phyloP scores from a whole-genome alignment of 2,888 invertebrate genomes.

The Dryobotodes eremita region DNA sequence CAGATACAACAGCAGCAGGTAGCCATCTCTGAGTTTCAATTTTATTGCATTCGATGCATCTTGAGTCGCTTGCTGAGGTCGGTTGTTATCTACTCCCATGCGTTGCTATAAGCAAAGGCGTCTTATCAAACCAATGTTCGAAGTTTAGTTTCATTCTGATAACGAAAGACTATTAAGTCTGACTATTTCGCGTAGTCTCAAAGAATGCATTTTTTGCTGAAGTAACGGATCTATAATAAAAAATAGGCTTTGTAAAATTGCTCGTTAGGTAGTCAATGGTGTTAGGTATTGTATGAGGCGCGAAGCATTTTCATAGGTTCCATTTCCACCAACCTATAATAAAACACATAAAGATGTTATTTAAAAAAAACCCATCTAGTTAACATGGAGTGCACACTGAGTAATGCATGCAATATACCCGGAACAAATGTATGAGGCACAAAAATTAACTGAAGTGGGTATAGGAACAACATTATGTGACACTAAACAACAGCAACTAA shows the following conservation, averaged over 20 bases:
- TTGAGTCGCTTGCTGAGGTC: not conserved
- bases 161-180: not conserved
- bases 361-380: not conserved
- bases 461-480: not conserved
- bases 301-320: not conserved
- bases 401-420: not conserved
- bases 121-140: slow-evolving; percentile 3
- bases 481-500: not conserved
- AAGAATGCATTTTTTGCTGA: not conserved
- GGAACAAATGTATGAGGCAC: not conserved
- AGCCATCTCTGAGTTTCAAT: not conserved
- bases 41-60: not conserved
- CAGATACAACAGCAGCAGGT: not conserved
- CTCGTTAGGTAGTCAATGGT: not conserved
- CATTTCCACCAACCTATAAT: not conserved
- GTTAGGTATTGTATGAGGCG: not conserved
- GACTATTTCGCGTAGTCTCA: not conserved
- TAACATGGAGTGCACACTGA: not conserved
- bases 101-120: slow-evolving; percentile 22
- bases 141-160: not conserved
- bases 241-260: not conserved
- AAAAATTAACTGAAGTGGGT: not conserved
- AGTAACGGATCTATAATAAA: not conserved
- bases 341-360: not conserved
- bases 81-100: not conserved